These are phyloP conservation scores for Macrobrachium rosenbergii DNA, from an alignment of 1,140 invertebrate species.

Conservation along the genomic window DNA sequence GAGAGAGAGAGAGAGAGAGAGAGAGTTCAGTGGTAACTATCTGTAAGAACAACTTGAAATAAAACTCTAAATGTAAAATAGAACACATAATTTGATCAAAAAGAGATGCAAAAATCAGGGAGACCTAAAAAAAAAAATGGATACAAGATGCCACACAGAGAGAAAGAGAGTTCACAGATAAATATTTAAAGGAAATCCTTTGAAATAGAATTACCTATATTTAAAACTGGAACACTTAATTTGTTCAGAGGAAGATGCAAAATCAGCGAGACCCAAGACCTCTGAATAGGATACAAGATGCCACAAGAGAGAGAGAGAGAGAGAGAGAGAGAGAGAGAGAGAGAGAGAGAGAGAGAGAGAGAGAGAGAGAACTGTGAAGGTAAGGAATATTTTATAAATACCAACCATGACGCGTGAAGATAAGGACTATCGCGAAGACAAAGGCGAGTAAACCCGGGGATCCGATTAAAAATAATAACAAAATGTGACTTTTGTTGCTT, in stretches of 20 bases:
- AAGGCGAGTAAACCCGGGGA: no score
- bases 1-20: no score
- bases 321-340: conserved; percentile 10
- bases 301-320: neutral
- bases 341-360: conserved; percentile 7
- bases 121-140: neutral
- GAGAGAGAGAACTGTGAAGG: neutral
- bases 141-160: neutral
- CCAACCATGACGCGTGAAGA: no score
- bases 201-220: no score
- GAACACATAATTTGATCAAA: neutral
- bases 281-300: neutral
- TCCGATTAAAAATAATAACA: conserved; percentile 4
- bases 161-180: neutral
- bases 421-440: no score
- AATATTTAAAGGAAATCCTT: neutral
- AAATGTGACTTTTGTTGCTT: conserved; percentile 43
- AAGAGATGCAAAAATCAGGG: neutral
- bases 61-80: no score
- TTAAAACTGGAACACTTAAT: no score
- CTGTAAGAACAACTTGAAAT: no score
- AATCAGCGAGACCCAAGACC: no score
- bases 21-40: no score
- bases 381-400: neutral
- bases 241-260: no score